phyloP scores from a whole-genome alignment of 2,797 vertebrate species.

The Falco novaeseelandiae region DNA sequence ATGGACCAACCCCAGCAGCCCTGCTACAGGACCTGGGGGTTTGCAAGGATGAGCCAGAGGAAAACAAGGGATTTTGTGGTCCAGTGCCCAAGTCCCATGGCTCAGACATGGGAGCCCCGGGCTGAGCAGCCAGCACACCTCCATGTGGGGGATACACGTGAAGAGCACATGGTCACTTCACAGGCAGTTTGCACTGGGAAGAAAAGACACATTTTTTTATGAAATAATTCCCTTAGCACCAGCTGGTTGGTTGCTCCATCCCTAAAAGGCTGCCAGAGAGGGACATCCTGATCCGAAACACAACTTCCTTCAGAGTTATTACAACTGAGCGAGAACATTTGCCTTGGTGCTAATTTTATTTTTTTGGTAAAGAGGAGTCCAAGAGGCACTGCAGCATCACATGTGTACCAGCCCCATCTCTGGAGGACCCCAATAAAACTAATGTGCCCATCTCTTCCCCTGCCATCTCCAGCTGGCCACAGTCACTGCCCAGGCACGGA shows the following conservation, averaged over 20 bases:
- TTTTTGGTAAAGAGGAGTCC: neutral
- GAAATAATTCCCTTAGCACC: neutral
- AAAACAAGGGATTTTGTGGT: neutral
- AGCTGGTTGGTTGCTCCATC: neutral
- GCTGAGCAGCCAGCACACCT: neutral
- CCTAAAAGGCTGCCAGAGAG: neutral
- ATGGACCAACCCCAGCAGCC: neutral
- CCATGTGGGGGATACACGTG: rapidly evolving
- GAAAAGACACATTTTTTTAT: neutral
- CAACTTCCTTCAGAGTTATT: neutral
- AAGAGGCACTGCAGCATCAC: neutral
- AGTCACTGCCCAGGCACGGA: neutral
- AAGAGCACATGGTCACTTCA: rapidly evolving
- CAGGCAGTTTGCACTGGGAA: neutral
- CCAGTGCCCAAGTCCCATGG: rapidly evolving
- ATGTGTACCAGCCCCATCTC: neutral
- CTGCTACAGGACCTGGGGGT: neutral
- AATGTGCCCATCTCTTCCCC: neutral
- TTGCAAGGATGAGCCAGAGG: neutral
- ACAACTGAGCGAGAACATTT: neutral
- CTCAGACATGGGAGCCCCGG: neutral
- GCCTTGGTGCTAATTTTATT: neutral
- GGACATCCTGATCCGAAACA: neutral
- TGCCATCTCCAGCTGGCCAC: neutral
- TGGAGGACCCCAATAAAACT: neutral